Percentiles rank a stretch among this genome's conserved stretches.
Evolutionary conservation across 2,113 vertebrate genomes (phyloP).

Genomic region (Calyptommatus sinebrachiatus): DNA sequence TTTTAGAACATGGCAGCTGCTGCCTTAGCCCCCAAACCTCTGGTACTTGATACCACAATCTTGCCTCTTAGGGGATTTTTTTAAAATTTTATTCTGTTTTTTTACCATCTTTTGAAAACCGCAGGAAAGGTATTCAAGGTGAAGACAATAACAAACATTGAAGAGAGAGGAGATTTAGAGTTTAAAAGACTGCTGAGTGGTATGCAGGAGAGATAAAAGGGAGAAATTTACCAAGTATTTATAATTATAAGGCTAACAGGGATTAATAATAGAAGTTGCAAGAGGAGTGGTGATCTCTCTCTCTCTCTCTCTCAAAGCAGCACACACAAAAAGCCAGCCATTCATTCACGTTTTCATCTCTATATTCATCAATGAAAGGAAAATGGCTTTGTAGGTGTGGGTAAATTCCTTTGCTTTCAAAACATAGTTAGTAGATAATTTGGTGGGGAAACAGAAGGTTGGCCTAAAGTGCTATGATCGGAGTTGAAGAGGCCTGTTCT

Average conservation of each 20-base stretch:
- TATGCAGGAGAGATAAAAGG: conserved; percentile 77
- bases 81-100: neutral
- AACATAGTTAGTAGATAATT: conserved; percentile 15
- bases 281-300: conserved; percentile 35
- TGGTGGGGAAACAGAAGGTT: conserved; percentile 44
- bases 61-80: conserved; percentile 51
- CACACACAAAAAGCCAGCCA: conserved; percentile 39
- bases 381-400: conserved; percentile 20
- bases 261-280: conserved; percentile 68
- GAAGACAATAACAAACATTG: conserved; percentile 77
- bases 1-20: conserved; percentile 74
- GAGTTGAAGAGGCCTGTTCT: neutral
- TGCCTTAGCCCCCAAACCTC: conserved; percentile 65
- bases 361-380: conserved; percentile 28
- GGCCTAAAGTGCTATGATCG: conserved; percentile 32
- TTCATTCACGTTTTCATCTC: conserved; percentile 40
- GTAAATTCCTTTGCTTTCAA: conserved; percentile 40
- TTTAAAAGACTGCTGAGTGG: conserved; percentile 79
- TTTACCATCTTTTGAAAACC: conserved; percentile 71
- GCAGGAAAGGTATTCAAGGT: conserved; percentile 70
- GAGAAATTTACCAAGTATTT: conserved; percentile 71
- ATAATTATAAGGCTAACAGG: conserved; percentile 72
- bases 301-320: conserved; percentile 2
- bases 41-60: conserved; percentile 78
- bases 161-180: conserved; percentile 64